Evolutionary conservation across 64 coral and sea anemone species (phyloP).

Genomic region (Pachyseris speciosa): DNA sequence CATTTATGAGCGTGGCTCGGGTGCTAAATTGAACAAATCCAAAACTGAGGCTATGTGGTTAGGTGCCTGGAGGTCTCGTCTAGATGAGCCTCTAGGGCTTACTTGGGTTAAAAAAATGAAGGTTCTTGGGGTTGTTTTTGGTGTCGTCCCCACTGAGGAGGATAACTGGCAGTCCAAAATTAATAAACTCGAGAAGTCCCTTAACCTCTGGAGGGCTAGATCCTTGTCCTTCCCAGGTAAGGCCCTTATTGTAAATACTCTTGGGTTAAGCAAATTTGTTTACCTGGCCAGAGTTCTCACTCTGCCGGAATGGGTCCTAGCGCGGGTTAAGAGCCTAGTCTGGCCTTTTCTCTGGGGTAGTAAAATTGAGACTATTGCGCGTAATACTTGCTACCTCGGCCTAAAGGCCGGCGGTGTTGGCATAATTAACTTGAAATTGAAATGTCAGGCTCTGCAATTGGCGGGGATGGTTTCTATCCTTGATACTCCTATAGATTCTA

Average conservation of each 20-base stretch:
- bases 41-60: slow-evolving; percentile 28
- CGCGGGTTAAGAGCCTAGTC: not conserved
- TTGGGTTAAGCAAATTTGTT: not conserved
- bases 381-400: not conserved
- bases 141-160: not conserved
- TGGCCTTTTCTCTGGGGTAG: not conserved
- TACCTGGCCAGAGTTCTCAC: not conserved
- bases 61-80: not conserved
- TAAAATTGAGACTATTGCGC: not conserved
- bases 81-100: not conserved
- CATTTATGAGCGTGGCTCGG: not conserved
- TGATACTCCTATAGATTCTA: not conserved
- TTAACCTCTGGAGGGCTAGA: not conserved
- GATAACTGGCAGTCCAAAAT: not conserved
- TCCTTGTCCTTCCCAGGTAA: not conserved
- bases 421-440: not conserved
- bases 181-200: not conserved
- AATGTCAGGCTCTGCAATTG: not conserved
- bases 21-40: not conserved
- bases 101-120: slow-evolving; percentile 17
- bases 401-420: not conserved
- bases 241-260: not conserved
- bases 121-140: not conserved
- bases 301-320: not conserved
- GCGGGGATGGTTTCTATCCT: not conserved